Conservation (phyloP, 2,113 vertebrate species). For the Dendrocopos noguchii region DNA sequence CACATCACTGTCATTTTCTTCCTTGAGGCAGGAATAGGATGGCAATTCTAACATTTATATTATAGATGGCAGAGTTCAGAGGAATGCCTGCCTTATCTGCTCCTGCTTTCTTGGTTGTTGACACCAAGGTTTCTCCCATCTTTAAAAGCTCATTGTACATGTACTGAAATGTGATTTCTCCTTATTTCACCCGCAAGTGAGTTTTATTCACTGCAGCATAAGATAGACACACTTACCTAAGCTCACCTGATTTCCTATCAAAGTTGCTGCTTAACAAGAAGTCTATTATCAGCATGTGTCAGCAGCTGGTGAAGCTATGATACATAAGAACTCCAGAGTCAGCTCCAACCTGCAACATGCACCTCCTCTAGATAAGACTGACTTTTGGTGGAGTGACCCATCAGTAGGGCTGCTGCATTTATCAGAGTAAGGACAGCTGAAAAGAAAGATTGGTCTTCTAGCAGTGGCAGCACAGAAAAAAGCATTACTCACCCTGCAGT, state of each 20-base stretch:
- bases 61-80: conserved; percentile 45
- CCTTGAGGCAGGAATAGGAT: neutral
- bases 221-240: neutral
- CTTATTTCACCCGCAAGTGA: neutral
- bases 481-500: neutral
- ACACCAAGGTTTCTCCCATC: neutral
- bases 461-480: neutral
- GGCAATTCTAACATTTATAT: neutral
- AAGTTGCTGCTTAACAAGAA: neutral
- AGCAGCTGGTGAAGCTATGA: neutral
- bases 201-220: neutral
- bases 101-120: conserved; percentile 12
- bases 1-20: neutral
- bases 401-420: neutral
- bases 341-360: neutral
- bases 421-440: neutral
- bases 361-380: neutral
- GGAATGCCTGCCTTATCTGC: conserved; percentile 35
- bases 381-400: neutral
- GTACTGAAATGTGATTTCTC: neutral
- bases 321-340: neutral
- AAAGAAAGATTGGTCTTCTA: neutral
- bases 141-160: neutral
- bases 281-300: neutral
- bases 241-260: neutral